Base-by-base conservation (phyloP, 2,888 invertebrate species). In the Drosophila paracracens region DNA sequence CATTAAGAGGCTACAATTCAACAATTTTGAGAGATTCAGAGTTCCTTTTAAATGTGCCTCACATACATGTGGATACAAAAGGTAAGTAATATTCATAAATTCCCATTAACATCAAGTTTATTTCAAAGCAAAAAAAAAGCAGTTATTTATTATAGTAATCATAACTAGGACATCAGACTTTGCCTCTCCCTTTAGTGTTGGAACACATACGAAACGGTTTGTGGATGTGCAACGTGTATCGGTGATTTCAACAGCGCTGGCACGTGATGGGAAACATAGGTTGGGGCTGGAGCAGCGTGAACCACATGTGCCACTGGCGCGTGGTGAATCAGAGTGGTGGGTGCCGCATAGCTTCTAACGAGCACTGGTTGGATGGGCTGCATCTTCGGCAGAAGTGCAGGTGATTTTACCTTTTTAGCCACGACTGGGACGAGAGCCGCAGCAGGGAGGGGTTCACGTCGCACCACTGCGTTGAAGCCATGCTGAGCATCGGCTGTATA, bases 401-500 rank as follows among this genome's bases (percentile, higher is more conserved):
- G 36, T 3, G 43, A 29, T 33, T 70, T 75, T 4, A 53, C 54
- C 67, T 60, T 59, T 31, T 75, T 75, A 3, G 62, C 31, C 11
- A 65, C 46, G 1, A 74, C 69, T 18, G 70, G 70, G 6, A 77
- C 60, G 13, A 85, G 73, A 25, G 71, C 72, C 6, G 67, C 79
- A 13, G 74, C 86, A 50, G 74, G 76, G 6, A 92, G 86, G 29
- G 93, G 94, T 83, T 94, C 94, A 54, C 94, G 94, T 74, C 93
- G 93, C 25, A 94, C 94, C 48, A 94, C 93, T 62, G 94, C 94
- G 74, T 93, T 94, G 87, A 94, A 94, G 64, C 94, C 94, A 66
- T 93, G 93, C 76, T 93, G 91, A 16, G 93, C 91, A 88, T 94
- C 94, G 50, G 94, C 94, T 33, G 93, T 93, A 90, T 94, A 94